Base-by-base conservation (phyloP, 2,888 invertebrate species). In the Branchipolynoe longqiensis region DNA sequence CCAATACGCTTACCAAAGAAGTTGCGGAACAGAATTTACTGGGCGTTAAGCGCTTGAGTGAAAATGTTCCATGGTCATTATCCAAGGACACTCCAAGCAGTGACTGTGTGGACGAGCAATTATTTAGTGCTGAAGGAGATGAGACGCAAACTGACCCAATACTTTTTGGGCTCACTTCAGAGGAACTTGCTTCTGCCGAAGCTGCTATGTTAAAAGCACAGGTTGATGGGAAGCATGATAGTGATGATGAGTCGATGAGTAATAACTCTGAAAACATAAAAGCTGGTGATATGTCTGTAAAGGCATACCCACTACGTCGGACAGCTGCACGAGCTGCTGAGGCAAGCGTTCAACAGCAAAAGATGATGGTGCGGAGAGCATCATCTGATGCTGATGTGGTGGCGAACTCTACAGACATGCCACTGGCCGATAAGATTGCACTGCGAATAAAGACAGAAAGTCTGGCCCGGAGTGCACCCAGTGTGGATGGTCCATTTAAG, bases 401-500 rank as follows among this genome's bases (percentile, higher is more conserved):
- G 8, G n/a, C 74, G 8, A 87, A 88, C 38, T n/a, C n/a, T n/a
- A n/a, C n/a, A n/a, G 86, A 87, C 1, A 86, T 91, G 8, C 91
- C 92, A 25, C 90, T 92, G 6, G 90, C 91, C 84, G 91, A 92
- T 54, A 89, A 91, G 69, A 90, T 92, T 95, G 95, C 87, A 95
- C 96, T 31, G 95, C 94, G 92, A 84, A 93, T 93, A 82, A 93
- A 93, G 88, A 91, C 92, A 40, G 92, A 93, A 87, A 93, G 93
- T 87, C 88, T 93, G 69, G 93, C 93, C 1, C 91, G 92, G 48
- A 92, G 93, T 85, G 89, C 89, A 82, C 90, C 89, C 2, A 90
- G 90, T 31, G 91, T 91, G n/a, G 90, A 90, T 73, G 93, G 93
- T 2, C 96, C 97, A 8, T 97, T 98, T 0, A 96, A 97, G 90